Evolutionary conservation across 2,888 invertebrate genomes (phyloP), one percentile per base, ranked within the genome.

Genomic region (Drosophila nr. perissopoda): DNA sequence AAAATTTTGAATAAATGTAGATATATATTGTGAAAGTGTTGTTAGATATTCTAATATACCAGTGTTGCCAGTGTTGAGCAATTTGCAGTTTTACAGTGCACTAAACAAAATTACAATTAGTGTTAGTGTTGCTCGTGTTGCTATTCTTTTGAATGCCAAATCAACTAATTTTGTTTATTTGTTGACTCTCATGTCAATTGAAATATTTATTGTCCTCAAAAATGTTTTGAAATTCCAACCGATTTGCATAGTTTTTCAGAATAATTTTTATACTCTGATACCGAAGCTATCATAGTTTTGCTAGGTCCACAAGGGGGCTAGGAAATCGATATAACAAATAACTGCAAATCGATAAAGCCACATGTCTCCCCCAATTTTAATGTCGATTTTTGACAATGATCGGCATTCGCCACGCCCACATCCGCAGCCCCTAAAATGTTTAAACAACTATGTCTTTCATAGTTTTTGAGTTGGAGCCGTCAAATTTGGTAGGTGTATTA

Each of bases 161-260:
- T 48, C 21, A 34, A 29, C 13, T 5, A 59, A 62, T 42, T 69
- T 69, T 25, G 27, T 48, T 69, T 62, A 16, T 25, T 25, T 60
- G 53, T 52, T 66, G 25, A 38, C 21, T 48, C 33, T 53, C 45
- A 25, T 64, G 58, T 65, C 58, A 66, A 78, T 65, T 51, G 34
- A 33, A 73, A 82, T 80, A 78, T 87, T 91, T 91, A 91, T 91
- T 91, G 91, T 91, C 91, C 83, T 89, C 81, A 83, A 87, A 85
- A 84, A 80, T 82, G 48, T 78, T 72, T 71, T 62, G 25, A 66
- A 69, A 60, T 76, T 61, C 18, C 25, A 60, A 54, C 38, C 49
- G 33, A 74, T 31, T 63, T 59, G 51, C 58, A 61, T 57, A 59
- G 31, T 42, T 40, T 10, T n/a, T 40, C n/a, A 42, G 21, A 8